phyloP scores from a whole-genome alignment of 2,113 vertebrate genomes.

The Rattus norvegicus region DNA sequence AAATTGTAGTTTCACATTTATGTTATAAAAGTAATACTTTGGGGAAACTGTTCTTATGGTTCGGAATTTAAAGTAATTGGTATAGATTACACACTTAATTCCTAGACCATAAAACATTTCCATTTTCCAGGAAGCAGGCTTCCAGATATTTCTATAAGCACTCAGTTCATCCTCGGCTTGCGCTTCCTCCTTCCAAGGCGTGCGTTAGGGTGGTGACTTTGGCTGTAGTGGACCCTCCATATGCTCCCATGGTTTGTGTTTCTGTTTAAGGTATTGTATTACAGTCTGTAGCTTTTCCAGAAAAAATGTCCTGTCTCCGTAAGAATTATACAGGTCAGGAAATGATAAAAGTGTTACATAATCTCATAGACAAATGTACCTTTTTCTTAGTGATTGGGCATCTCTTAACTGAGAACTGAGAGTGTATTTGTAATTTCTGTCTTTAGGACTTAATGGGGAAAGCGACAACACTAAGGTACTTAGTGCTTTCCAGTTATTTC shows the following conservation, averaged over 20 bases:
- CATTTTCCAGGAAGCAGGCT: neutral
- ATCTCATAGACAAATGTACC: neutral
- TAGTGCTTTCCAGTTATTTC: neutral
- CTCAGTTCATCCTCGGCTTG: neutral
- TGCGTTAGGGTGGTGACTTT: neutral
- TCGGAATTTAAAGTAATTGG: neutral
- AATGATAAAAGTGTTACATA: neutral
- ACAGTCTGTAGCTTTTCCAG: neutral
- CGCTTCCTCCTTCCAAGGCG: neutral
- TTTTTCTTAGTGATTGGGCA: neutral
- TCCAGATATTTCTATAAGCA: neutral
- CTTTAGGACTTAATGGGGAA: slow-evolving; percentile 7
- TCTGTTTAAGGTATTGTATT: neutral
- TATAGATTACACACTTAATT: neutral
- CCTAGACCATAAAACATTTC: neutral
- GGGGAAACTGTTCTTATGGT: neutral
- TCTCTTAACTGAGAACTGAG: neutral
- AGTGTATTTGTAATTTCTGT: neutral
- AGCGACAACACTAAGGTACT: neutral
- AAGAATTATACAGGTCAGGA: neutral
- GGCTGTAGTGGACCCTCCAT: neutral
- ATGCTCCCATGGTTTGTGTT: neutral
- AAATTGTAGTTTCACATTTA: neutral
- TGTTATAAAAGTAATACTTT: neutral
- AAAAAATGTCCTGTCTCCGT: neutral